Percentiles rank a stretch among this genome's conserved stretches.
Evolutionary conservation across 1,140 invertebrate genomes (phyloP).

Genomic region (Drosophila chauvacae): DNA sequence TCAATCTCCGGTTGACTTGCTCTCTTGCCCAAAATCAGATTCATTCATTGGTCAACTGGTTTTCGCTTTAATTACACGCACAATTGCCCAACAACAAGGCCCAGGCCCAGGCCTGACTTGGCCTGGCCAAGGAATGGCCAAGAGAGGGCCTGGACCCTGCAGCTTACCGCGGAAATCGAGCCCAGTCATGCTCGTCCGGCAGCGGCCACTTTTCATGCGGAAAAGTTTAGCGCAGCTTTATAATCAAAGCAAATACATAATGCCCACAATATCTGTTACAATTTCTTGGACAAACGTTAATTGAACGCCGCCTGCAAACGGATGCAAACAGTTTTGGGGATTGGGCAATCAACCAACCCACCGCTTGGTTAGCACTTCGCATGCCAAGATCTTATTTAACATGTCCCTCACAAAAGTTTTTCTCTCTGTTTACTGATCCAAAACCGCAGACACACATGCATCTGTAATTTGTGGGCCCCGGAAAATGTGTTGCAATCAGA

Average conservation of each 20-base stretch:
- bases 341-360: slow-evolving; percentile 29
- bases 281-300: slow-evolving; percentile 49
- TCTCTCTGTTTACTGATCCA: slow-evolving; percentile 40
- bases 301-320: slow-evolving; percentile 15
- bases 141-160: slow-evolving; percentile 3
- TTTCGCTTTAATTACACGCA: slow-evolving; percentile 50
- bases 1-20: slow-evolving; percentile 46
- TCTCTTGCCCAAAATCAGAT: slow-evolving; percentile 21
- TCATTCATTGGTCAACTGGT: slow-evolving; percentile 51
- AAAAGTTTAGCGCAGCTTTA: slow-evolving; percentile 55
- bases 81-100: slow-evolving; percentile 45
- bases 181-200: slow-evolving; percentile 56
- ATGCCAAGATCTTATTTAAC: slow-evolving; percentile 49
- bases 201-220: slow-evolving; percentile 46
- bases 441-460: slow-evolving; percentile 44
- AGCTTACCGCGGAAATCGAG: slow-evolving; percentile 4
- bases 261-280: slow-evolving; percentile 36
- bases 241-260: slow-evolving; percentile 47
- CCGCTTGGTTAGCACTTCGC: slow-evolving; percentile 52
- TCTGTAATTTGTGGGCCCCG: slow-evolving; percentile 39
- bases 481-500: slow-evolving; percentile 51
- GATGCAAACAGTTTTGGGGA: slow-evolving; percentile 16
- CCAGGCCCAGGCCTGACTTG: neutral
- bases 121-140: neutral
- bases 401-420: slow-evolving; percentile 53